A percentile compares a stretch with the other conserved stretches of the same genome.
Evolutionary conservation across 1,140 invertebrate species (phyloP).

Genomic region (Panagrolaimus sp.): DNA sequence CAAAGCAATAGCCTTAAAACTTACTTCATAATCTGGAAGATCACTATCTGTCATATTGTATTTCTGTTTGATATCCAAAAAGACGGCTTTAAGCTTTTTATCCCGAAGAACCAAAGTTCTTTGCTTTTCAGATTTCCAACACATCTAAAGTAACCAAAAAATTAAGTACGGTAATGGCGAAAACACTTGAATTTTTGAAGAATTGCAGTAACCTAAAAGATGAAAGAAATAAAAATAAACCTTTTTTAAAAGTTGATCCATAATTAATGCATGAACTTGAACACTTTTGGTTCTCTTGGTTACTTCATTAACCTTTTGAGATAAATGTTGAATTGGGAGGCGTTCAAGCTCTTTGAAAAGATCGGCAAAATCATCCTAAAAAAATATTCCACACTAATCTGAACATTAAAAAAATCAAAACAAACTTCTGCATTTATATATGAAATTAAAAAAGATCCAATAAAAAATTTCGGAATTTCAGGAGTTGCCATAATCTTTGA

Average conservation of each 20-base stretch:
- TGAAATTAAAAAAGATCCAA: conserved; percentile 39
- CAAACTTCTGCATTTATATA: conserved; percentile 22
- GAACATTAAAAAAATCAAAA: not conserved
- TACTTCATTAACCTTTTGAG: not conserved
- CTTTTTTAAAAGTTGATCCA: conserved; percentile 3
- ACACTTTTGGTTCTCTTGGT: conserved; percentile 14
- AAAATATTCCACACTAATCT: not conserved
- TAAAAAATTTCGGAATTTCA: conserved; percentile 36
- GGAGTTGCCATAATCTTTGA: conserved; percentile 29
- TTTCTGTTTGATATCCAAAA: not conserved
- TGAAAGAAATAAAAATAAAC: conserved; percentile 2
- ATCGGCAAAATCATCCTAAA: not conserved
- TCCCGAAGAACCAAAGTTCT: not conserved
- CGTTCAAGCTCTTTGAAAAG: conserved; percentile 17
- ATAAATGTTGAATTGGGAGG: not conserved
- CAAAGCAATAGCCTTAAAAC: not conserved
- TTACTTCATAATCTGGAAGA: not conserved
- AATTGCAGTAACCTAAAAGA: too few species aligned
- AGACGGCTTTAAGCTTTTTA: not conserved
- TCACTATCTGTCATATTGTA: not conserved
- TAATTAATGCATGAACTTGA: conserved; percentile 6
- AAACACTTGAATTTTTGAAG: too few species aligned
- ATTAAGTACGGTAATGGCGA: too few species aligned
- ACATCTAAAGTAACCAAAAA: too few species aligned
- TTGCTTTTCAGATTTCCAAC: not conserved